A percentile compares a stretch with the other conserved stretches of the same genome.
These are phyloP conservation scores for Stomorhina lunata DNA, from an alignment of 2,888 invertebrate species.

Conservation along the genomic window DNA sequence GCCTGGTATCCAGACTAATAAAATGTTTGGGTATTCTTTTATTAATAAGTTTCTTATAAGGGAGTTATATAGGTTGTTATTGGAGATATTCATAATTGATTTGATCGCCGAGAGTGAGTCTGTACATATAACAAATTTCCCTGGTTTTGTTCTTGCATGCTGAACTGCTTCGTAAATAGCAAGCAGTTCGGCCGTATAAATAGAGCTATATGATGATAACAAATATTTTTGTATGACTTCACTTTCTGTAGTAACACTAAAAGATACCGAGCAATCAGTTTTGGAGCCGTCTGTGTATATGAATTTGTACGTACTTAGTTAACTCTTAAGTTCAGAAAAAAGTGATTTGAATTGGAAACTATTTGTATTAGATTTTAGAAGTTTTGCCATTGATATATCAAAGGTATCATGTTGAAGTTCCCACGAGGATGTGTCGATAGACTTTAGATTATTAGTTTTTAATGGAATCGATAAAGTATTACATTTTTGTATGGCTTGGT, in stretches of 20 bases:
- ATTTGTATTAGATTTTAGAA: neutral
- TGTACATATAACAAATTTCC: neutral
- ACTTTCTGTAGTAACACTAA: neutral
- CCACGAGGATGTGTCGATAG: too few species aligned
- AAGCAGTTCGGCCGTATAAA: neutral
- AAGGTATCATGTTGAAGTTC: neutral
- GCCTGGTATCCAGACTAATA: neutral
- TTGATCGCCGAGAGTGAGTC: neutral
- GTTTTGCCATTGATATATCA: neutral
- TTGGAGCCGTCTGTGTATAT: neutral
- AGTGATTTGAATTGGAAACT: neutral
- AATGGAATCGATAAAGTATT: too few species aligned
- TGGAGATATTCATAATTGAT: neutral
- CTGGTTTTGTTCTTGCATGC: neutral
- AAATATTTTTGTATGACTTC: neutral
- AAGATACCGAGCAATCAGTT: neutral
- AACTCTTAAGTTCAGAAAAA: neutral
- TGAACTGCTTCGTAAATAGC: neutral
- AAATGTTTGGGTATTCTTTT: neutral
- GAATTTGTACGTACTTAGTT: neutral
- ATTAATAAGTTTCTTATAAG: neutral
- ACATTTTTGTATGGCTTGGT: too few species aligned
- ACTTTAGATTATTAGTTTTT: too few species aligned
- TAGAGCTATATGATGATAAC: neutral
- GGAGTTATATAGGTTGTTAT: neutral